Base-by-base conservation (phyloP, 1,140 invertebrate species). In the Eriosoma lanigerum region DNA sequence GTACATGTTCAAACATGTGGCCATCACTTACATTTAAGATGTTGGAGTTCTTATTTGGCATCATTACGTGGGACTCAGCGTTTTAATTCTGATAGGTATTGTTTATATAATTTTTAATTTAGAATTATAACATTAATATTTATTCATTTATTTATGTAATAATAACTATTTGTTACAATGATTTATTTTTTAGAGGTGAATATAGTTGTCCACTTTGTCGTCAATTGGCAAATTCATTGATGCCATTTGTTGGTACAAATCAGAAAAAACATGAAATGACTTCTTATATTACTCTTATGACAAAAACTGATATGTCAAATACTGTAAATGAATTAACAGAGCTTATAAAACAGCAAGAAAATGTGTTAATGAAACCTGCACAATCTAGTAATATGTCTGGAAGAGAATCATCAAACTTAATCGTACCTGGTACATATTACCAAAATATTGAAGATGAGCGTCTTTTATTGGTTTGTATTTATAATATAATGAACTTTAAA, bases 1-100 rank as follows among this genome's bases (percentile, higher is more conserved):
- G 93, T 98, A 24, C 92, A 95, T 85, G 94, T 96, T n/a, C 94
- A 96, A 87, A 96, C 96, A 1, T 98, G 96, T 88, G 96, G 96
- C 15, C 96, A 98, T 87, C 95, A 97, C 86, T 87, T 98, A 48
- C 96, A 98, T 87, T 88, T 98, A 78, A 93, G 95, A 84, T 98
- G 96, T 87, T 90, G 96, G 82, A 92, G 92, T 85, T 92, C 94
- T 0, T 98, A 98, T 87, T 87, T 96, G 64, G 89, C 91, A 81
- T 94, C 95, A 8, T 87, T 98, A 58, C 89, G 91, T 72, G 91
- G 88, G 82, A 91, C 92, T 82, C 92, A 93, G 84, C 87, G 93
- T 17, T 91, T 84, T 46, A 82, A 82, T 54, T 72, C 83, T 48
- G 93, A 95, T 83, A 88, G 88, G 88, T 88, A 84, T 82, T 21